Percentiles rank a stretch among this genome's conserved stretches.
phyloP scores from a whole-genome alignment of 2,888 invertebrate genomes.

The Cheilosia impressa region DNA sequence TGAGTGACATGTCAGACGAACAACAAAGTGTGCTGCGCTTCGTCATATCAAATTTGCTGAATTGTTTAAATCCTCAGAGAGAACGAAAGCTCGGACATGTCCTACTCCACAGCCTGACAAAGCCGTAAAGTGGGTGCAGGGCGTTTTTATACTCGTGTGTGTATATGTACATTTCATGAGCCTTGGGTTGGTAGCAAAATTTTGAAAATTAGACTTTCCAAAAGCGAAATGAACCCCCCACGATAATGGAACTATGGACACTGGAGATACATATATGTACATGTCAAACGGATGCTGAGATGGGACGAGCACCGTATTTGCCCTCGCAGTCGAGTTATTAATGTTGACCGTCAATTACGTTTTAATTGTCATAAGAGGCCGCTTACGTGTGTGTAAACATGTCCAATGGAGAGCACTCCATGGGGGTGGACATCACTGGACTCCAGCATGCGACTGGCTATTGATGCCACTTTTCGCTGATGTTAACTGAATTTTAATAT shows the following conservation, averaged over 20 bases:
- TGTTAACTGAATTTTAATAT: conserved; percentile 63
- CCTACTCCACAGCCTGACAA: conserved; percentile 46
- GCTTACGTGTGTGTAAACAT: conserved; percentile 67
- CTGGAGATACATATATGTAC: background rate
- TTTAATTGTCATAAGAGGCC: conserved; percentile 84
- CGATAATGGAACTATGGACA: conserved; percentile 1
- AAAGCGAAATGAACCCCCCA: conserved; percentile 33
- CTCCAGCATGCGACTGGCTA: conserved; percentile 4
- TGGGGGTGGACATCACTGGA: background rate
- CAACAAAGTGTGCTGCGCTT: conserved; percentile 68
- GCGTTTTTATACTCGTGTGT: background rate
- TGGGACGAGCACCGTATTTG: conserved; percentile 36
- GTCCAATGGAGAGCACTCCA: conserved; percentile 46
- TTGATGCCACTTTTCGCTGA: conserved; percentile 66
- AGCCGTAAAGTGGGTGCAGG: conserved; percentile 2
- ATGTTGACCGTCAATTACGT: conserved; percentile 84
- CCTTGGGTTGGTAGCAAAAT: conserved; percentile 61
- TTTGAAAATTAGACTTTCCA: conserved; percentile 70
- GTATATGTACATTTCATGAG: background rate
- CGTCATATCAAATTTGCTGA: conserved; percentile 67
- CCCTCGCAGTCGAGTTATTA: conserved; percentile 77
- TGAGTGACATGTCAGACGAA: conserved; percentile 69
- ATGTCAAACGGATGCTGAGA: conserved; percentile 23
- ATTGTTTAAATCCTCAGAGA: conserved; percentile 69
- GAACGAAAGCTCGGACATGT: conserved; percentile 46